These are phyloP conservation scores for Lingula anatina DNA, from an alignment of 2,888 invertebrate genomes.

Conservation along the genomic window DNA sequence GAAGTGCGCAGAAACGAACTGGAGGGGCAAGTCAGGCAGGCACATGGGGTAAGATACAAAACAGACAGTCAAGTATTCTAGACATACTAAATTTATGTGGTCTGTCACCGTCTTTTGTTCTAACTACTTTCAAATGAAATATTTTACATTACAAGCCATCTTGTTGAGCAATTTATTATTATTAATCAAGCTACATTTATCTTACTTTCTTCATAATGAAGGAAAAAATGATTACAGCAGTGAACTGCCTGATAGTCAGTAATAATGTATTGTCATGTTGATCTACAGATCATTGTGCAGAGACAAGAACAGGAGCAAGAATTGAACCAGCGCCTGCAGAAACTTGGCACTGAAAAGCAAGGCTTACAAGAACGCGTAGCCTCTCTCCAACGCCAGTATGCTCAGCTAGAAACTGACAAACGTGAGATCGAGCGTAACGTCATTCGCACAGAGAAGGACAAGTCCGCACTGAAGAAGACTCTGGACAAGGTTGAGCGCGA, in stretches of 20 bases:
- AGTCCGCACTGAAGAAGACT: conserved; percentile 50
- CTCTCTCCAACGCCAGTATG: conserved; percentile 47
- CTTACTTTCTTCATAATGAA: too few species aligned
- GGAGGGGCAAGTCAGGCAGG: conserved; percentile 48
- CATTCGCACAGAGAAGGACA: conserved; percentile 56
- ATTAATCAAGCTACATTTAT: too few species aligned
- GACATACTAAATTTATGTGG: too few species aligned
- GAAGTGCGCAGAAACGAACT: conserved; percentile 49
- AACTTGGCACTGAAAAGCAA: conserved; percentile 76
- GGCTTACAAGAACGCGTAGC: conserved; percentile 70
- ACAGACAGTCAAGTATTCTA: too few species aligned
- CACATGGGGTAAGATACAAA: conserved; percentile 45
- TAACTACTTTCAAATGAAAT: too few species aligned
- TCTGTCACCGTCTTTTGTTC: too few species aligned
- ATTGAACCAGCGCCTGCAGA: conserved; percentile 68
- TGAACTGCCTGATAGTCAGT: too few species aligned
- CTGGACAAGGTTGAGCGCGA: conserved; percentile 54
- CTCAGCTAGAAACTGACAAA: conserved; percentile 72
- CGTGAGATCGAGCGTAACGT: conserved; percentile 62
- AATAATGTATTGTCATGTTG: background rate
- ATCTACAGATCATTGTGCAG: conserved; percentile 41
- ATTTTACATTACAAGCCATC: too few species aligned
- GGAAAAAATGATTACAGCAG: too few species aligned
- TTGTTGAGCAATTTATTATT: too few species aligned
- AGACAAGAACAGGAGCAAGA: conserved; percentile 66